Base-by-base conservation (phyloP, 2,797 vertebrate species). In the Zenarchopterus dispar region DNA sequence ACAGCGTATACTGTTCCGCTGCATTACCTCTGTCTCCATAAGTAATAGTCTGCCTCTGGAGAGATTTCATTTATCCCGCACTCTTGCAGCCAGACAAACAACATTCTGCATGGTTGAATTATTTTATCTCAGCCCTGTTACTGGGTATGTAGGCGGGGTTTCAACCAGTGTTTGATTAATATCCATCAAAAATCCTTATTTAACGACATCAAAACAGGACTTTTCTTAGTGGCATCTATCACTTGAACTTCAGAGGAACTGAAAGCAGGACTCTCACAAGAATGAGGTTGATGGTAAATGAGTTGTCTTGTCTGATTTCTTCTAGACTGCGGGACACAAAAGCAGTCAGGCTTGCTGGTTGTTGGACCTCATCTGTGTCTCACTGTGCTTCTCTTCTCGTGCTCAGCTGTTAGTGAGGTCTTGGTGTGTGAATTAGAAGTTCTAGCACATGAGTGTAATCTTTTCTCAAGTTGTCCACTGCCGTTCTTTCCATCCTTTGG, bases 361-460 rank as follows among this genome's bases (percentile, higher is more conserved):
- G 17, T 45, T 49, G 53, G 52, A 47, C 43, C 15, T 46, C 15
- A 8, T 36, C 59, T 57, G n/a, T 72, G 54, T 59, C 46, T 51
- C 17, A 11, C 6, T 67, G 39, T 36, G 21, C 43, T 31, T 21
- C 48, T 66, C 28, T 36, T 33, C n/a, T 53, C 7, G 16, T 36
- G 41, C n/a, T 53, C 7, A n/a, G 42, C 46, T 58, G 22, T 54
- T 55, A 50, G 45, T 62, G 62, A 55, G 42, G 52, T 71, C 45
- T 61, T 36, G 17, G 39, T n/a, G 33, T 58, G 54, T 26, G 49
- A 55, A 73, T 73, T 41, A 57, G 42, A 51, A 39, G 56, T 61
- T 48, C 8, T 8, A 52, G 46, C 54, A 58, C 23, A 60, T 66
- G 28, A 65, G 33, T 70, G 2, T 51, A 77, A 75, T 55, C 74